A percentile compares a stretch with the other conserved stretches of the same genome.
Evolutionary conservation across 2,113 vertebrate species (phyloP).

Genomic region (Atlantisia rogersi): DNA sequence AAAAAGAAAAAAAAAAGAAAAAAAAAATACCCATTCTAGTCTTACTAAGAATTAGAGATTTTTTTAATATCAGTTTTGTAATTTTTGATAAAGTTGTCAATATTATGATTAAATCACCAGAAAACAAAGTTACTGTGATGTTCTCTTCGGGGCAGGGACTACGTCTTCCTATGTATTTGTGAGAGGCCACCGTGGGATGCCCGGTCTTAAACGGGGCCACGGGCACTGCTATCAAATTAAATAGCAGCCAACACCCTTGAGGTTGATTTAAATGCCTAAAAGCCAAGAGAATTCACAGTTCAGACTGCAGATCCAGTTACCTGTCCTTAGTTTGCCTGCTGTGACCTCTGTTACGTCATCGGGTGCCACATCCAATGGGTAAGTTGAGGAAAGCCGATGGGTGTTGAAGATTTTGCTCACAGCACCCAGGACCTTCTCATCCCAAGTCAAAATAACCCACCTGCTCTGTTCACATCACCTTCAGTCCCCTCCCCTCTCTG

Average conservation of each 20-base stretch:
- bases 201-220: background rate
- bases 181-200: background rate
- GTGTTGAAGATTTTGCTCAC: background rate
- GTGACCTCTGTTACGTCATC: fast-evolving
- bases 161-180: background rate
- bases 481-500: background rate
- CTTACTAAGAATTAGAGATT: conserved; percentile 74
- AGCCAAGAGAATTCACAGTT: background rate
- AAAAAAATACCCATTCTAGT: conserved; percentile 66
- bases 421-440: background rate
- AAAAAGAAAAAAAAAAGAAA: background rate
- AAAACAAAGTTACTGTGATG: conserved; percentile 73
- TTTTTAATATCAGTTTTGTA: conserved; percentile 76
- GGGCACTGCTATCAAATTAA: background rate
- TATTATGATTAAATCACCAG: conserved; percentile 76
- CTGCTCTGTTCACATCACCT: fast-evolving
- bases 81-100: conserved; percentile 78
- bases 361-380: background rate
- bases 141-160: conserved; percentile 72
- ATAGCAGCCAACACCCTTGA: background rate
- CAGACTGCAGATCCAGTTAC: fast-evolving
- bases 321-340: background rate
- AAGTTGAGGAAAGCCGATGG: background rate
- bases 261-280: background rate
- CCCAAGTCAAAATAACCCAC: background rate